Base-by-base conservation (phyloP, 1,140 invertebrate genomes). In the Aphelinus atriplicis region DNA sequence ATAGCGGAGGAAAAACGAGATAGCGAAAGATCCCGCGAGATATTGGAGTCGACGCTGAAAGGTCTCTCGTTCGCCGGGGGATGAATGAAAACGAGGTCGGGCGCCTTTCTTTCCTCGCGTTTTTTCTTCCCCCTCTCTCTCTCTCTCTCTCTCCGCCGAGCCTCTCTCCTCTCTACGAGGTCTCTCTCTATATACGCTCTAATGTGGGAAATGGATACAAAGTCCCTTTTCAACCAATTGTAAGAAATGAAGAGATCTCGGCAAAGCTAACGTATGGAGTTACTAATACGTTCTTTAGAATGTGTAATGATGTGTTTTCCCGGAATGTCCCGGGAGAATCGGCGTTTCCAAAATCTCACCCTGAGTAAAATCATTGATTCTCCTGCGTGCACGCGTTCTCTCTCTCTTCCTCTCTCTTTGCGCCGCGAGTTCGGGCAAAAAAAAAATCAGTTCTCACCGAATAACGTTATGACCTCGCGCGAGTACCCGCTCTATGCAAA, bases 151-250 rank as follows among this genome's bases (percentile, higher is more conserved):
- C 61, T 71, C 63, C 67, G 62, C n/a, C 5, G 45, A 7, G 47
- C 68, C 26, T 26, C 26, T 26, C 26, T 26, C 26, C 26, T 26
- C 26, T 26, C 47, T 7, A 63, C 26, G 6, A 66, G 67, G 45
- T 71, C 62, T 50, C 9, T 47, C 26, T 26, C 26, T 26, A 26
- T 26, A 26, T 26, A 26, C 26, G 26, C 26, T 26, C 62, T 66
- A 76, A 78, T 74, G 62, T 75, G 62, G 71, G 45, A 67, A 73
- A 75, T 76, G 71, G 66, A 76, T 78, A 78, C 46, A 71, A 71
- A 75, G 63, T 74, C 43, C 65, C 56, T 60, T 71, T 71, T 71
- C 45, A 65, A 64, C 45, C 57, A 61, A 76, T 71, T 72, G 63
- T 72, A 2, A 48, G 67, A 50, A 66, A 66, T 56, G 45, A 65